Conservation (phyloP, 2,888 invertebrate species). For the Drosophila stalkeri region DNA sequence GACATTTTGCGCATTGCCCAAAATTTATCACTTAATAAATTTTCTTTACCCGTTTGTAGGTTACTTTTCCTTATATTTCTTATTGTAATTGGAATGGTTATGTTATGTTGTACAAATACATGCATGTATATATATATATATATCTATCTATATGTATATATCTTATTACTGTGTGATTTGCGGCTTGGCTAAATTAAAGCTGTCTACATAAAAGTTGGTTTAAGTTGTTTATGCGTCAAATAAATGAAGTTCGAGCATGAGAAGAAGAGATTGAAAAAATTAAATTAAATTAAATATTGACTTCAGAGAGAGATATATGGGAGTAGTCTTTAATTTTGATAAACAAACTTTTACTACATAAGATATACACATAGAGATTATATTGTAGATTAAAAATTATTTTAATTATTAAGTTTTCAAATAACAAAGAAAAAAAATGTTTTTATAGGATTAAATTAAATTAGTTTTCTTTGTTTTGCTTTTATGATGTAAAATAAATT, state of each 20-base stretch:
- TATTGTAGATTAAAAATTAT: no score
- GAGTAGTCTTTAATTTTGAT: neutral
- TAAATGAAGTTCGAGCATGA: neutral
- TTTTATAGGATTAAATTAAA: no score
- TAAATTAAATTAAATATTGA: neutral
- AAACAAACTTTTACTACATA: neutral
- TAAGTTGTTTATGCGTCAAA: constrained; percentile 10
- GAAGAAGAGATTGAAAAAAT: neutral
- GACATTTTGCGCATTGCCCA: constrained; percentile 70
- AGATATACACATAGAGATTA: neutral
- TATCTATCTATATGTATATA: constrained; percentile 32
- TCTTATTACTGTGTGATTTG: constrained; percentile 38
- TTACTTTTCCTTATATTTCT: constrained; percentile 34
- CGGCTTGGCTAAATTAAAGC: constrained; percentile 53
- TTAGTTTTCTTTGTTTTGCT: no score
- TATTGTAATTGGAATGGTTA: constrained; percentile 66
- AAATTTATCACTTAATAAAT: constrained; percentile 79
- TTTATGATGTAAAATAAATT: no score
- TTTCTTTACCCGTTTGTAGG: constrained; percentile 25
- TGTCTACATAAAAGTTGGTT: constrained; percentile 21
- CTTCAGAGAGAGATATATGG: neutral
- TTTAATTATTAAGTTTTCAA: no score
- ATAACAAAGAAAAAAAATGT: no score
- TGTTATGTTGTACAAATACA: constrained; percentile 24
- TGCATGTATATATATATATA: constrained; percentile 6